Base-by-base conservation (phyloP, 2,888 invertebrate genomes). In the Aleiodes alternator region DNA sequence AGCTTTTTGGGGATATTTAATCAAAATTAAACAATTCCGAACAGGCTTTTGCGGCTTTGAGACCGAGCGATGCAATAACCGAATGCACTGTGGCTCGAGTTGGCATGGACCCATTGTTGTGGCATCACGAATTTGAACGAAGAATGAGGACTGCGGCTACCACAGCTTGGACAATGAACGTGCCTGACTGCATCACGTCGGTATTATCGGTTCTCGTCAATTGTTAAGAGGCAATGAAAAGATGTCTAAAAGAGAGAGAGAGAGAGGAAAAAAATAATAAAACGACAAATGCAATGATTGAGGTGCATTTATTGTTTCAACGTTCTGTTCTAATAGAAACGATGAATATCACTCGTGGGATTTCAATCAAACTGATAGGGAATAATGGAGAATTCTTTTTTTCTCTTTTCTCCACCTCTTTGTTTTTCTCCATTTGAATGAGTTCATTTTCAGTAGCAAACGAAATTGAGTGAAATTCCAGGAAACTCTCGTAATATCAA, bases 71-170 rank as follows among this genome's bases (percentile, higher is more conserved):
- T 75, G 71, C 71, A 75, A 75, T 75, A 72, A 70, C 50, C 57
- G 34, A 66, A 69, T 69, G 68, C 57, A 73, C 64, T 16, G 29
- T 16, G 59, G 50, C 50, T 69, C 50, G 50, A 57, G 57, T 31
- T 64, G 68, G 66, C 55, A 64, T 56, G 70, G 59, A 43, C 73
- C 72, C 77, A 82, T 80, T 79, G 80, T 79, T 78, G 68, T 68
- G 77, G 79, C 73, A 76, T 80, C 69, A 74, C 76, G 72, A 79
- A 79, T 80, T 79, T 73, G 76, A 78, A 76, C 75, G 73, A 66
- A 57, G 76, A 72, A 66, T 76, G 69, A 73, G 70, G 43, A 23
- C 43, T 43, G 31, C 31, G 56, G 50, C 31, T 43, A 57, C 56
- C 38, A n/a, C 64, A 51, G 50, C 57, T 68, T 48, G 69, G 43